phyloP scores from a whole-genome alignment of 2,888 invertebrate species.

The Steinernema carpocapsae region DNA sequence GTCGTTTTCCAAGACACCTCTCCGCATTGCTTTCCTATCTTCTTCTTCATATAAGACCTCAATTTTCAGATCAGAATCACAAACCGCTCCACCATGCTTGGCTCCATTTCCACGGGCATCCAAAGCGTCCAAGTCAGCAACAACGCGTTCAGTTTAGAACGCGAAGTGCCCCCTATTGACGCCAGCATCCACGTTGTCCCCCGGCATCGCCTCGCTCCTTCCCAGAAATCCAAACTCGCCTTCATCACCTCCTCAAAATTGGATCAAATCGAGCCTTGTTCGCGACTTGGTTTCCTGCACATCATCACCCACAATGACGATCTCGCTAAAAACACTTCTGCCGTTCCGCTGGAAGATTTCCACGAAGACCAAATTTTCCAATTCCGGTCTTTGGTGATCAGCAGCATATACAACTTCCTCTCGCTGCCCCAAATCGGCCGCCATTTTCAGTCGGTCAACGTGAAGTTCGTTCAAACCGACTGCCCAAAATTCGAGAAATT shows the following conservation, averaged over 20 bases:
- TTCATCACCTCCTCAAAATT: neutral
- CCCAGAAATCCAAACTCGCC: neutral
- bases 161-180: conserved; percentile 4
- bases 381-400: conserved; percentile 14
- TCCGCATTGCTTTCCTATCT: neutral
- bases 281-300: conserved; percentile 16
- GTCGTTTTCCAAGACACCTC: too few relatives aligned
- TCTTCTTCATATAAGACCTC: neutral
- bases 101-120: neutral
- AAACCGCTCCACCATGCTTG: neutral
- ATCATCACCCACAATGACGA: neutral
- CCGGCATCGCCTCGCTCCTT: neutral
- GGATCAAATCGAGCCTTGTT: neutral
- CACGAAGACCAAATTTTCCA: neutral
- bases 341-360: conserved; percentile 1
- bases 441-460: conserved; percentile 16
- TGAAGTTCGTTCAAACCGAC: conserved; percentile 1
- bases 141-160: neutral
- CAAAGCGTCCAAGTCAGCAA: neutral
- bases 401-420: neutral
- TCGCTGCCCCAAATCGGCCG: neutral
- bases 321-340: neutral
- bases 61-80: neutral
- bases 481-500: conserved; percentile 19
- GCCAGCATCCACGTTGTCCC: conserved; percentile 12